Evolutionary conservation across 1,140 invertebrate species (phyloP).

Genomic region (Galendromus occidentalis): DNA sequence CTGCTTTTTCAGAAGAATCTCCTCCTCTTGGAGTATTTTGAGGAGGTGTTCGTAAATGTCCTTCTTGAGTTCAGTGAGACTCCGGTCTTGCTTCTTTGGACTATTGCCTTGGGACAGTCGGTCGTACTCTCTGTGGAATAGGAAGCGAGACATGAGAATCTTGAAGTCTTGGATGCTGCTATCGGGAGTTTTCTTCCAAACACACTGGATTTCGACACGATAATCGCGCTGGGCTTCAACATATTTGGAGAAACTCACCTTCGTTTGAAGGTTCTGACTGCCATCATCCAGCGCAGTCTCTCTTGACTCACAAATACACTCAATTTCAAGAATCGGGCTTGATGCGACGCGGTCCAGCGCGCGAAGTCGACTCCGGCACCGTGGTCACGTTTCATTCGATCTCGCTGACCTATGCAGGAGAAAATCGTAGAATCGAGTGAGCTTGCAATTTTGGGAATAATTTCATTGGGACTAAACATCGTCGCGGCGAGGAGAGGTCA

Average conservation of each 20-base stretch:
- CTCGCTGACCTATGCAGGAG: background rate
- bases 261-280: background rate
- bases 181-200: too few species aligned
- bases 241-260: background rate
- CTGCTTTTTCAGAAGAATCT: background rate
- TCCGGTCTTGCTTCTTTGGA: slow-evolving; percentile 7
- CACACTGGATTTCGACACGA: too few species aligned
- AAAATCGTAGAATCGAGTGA: too few species aligned
- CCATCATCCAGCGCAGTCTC: slow-evolving; percentile 8
- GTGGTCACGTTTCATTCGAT: slow-evolving; percentile 5
- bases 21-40: slow-evolving; percentile 6
- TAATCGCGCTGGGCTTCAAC: too few species aligned
- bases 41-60: slow-evolving; percentile 5
- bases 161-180: too few species aligned
- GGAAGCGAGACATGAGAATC: background rate
- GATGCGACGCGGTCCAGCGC: background rate
- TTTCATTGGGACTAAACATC: too few species aligned
- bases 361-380: background rate
- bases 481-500: too few species aligned
- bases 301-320: slow-evolving; percentile 6
- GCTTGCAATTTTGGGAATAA: too few species aligned
- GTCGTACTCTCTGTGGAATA: background rate
- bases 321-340: background rate
- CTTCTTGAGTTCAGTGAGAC: background rate
- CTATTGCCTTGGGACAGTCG: background rate